These are phyloP conservation scores for Alloscopus bannaensis DNA, from an alignment of 2,888 invertebrate genomes.

Conservation along the genomic window DNA sequence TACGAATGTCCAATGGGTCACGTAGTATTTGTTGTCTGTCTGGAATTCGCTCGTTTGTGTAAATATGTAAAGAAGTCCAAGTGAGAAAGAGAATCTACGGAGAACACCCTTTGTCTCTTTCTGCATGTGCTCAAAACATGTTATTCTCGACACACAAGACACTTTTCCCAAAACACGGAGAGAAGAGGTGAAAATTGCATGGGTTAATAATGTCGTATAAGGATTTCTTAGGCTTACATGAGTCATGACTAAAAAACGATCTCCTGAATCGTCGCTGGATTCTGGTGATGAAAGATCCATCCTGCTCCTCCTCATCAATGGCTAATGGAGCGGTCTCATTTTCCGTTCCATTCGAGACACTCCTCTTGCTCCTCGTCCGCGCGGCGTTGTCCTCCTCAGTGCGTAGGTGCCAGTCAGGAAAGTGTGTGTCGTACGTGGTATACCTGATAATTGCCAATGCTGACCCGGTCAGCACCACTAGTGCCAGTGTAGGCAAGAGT, in stretches of 20 bases:
- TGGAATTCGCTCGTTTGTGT: too few species aligned
- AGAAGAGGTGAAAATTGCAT: not conserved
- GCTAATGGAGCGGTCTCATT: conserved; percentile 8
- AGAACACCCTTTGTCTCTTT: too few species aligned
- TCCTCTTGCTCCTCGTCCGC: conserved; percentile 1
- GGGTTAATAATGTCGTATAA: conserved; percentile 32
- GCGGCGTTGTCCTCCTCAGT: conserved; percentile 14
- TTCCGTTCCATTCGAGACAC: conserved; percentile 28
- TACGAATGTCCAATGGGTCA: conserved; percentile 21
- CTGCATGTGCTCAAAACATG: conserved; percentile 9
- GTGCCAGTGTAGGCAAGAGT: conserved; percentile 72
- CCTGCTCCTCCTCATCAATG: conserved; percentile 30
- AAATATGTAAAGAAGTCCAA: conserved; percentile 14
- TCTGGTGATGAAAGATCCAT: conserved; percentile 40
- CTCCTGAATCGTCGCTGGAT: conserved; percentile 70
- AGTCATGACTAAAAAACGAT: conserved; percentile 68
- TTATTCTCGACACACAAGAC: conserved; percentile 16
- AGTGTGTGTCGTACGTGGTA: conserved; percentile 66
- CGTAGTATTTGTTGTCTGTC: not conserved
- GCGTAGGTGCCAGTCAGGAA: conserved; percentile 23
- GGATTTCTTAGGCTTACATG: conserved; percentile 65
- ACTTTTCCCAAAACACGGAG: not conserved
- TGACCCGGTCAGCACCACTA: conserved; percentile 72
- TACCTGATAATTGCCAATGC: conserved; percentile 72
- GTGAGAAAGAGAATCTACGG: conserved; percentile 3